Evolutionary conservation across 2,797 vertebrate genomes (phyloP), one percentile per base, ranked within the genome.

Genomic region (Falco rusticolus): DNA sequence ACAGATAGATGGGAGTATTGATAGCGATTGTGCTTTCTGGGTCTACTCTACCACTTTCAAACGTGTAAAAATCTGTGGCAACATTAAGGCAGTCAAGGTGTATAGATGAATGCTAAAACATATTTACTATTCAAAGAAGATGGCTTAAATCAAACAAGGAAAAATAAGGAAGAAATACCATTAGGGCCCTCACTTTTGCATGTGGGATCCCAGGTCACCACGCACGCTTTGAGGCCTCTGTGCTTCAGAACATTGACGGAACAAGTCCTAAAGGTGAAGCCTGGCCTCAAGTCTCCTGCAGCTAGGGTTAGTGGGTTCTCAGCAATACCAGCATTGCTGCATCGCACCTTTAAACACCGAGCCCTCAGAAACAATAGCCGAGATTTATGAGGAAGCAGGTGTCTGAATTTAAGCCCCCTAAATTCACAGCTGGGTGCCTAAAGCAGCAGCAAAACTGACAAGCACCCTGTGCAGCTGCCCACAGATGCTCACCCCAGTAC

Each of bases 81-180:
- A 98, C 97, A 93, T 98, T 98, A 98, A 98, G 98, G 97, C 98
- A 98, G 96, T 98, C 97, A 98, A 98, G 97, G 97, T 97, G 97
- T 98, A 97, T 96, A 98, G 97, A 98, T 90, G 96, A 98, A 98
- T 95, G 94, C 93, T 97, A 97, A 97, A 97, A 96, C 97, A 95
- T 89, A 97, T 96, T 97, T 97, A 94, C 96, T 97, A 97, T 94
- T 97, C 95, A 96, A 97, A 97, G 91, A 97, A 98, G 96, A 97
- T 97, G 89, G 97, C 97, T 98, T 96, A 97, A 97, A 98, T 95
- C 94, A 98, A 98, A 97, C 70, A 96, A 97, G 84, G 92, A 94
- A 96, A 97, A 97, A 96, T 95, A 98, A 97, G 93, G 95, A 97
- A 97, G 96, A 97, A 97, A 97, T 91, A 97, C 89, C 76, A 33